Evolutionary conservation across 1,140 invertebrate genomes (phyloP).

Genomic region (Lordiphosa mommai): DNA sequence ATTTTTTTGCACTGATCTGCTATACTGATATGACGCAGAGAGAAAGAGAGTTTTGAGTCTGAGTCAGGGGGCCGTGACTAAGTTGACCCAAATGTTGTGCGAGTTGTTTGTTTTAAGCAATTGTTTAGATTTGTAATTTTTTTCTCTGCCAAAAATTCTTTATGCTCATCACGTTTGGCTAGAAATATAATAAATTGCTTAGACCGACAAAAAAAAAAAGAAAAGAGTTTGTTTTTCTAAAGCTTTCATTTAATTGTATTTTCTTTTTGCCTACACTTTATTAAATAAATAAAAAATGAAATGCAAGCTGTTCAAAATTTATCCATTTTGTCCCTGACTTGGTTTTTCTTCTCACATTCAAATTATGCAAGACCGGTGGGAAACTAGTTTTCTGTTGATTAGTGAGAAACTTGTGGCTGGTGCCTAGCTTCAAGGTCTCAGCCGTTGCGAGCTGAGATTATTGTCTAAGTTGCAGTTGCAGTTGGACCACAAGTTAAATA

Average conservation of each 20-base stretch:
- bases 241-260: too few relatives aligned
- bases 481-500: too few relatives aligned
- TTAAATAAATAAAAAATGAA: not conserved
- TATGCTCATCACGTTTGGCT: too few relatives aligned
- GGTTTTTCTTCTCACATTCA: conserved; percentile 27
- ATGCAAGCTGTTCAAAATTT: conserved; percentile 8
- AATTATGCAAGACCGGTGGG: conserved; percentile 28
- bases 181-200: too few relatives aligned
- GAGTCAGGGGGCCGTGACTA: conserved; percentile 22
- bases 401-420: conserved; percentile 34
- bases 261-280: too few relatives aligned
- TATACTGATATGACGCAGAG: conserved; percentile 19
- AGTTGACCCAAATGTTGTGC: conserved; percentile 18
- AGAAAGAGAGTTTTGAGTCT: not conserved
- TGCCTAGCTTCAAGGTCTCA: not conserved
- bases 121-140: too few relatives aligned
- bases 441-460: too few relatives aligned
- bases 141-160: too few relatives aligned
- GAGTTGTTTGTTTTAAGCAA: conserved; percentile 14
- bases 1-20: conserved; percentile 35
- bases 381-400: conserved; percentile 39
- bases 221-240: too few relatives aligned
- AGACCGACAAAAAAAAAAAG: too few relatives aligned
- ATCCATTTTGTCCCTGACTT: conserved; percentile 17
- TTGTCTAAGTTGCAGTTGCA: too few relatives aligned